These are phyloP conservation scores for Sinodicranocentrus sp. DNA, from an alignment of 2,888 invertebrate genomes.

Conservation along the genomic window DNA sequence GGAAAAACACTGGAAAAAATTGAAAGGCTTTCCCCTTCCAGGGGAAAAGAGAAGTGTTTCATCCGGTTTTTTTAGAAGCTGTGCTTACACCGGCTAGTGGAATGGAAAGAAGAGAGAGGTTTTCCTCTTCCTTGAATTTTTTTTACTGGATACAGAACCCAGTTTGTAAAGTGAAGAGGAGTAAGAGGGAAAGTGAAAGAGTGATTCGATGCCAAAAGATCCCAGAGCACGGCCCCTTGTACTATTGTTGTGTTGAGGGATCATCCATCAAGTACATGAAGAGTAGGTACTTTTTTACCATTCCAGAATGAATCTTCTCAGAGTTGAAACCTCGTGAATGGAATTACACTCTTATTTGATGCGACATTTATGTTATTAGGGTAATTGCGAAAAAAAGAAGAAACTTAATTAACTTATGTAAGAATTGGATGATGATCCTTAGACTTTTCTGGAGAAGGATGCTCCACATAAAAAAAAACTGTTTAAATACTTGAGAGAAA, in stretches of 20 bases:
- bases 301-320: conserved; percentile 36
- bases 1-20: neutral
- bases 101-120: conserved; percentile 7
- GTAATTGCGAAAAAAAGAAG: conserved; percentile 25
- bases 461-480: too few relatives aligned
- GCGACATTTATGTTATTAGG: conserved; percentile 47
- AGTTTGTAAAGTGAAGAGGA: neutral
- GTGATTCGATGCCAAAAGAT: conserved; percentile 57
- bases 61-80: too few relatives aligned
- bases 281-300: conserved; percentile 12
- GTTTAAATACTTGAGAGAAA: too few relatives aligned
- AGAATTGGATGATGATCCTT: conserved; percentile 17
- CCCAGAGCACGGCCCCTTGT: conserved; percentile 60
- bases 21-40: neutral
- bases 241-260: conserved; percentile 54
- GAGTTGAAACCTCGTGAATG: conserved; percentile 28
- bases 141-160: neutral
- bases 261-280: conserved; percentile 51
- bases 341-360: conserved; percentile 49
- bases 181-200: conserved; percentile 40
- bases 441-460: too few relatives aligned
- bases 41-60: too few relatives aligned
- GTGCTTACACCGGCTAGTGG: neutral
- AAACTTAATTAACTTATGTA: conserved; percentile 58
- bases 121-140: neutral